These are phyloP conservation scores for Bugulina stolonifera DNA, from an alignment of 2,888 invertebrate genomes.

Conservation along the genomic window DNA sequence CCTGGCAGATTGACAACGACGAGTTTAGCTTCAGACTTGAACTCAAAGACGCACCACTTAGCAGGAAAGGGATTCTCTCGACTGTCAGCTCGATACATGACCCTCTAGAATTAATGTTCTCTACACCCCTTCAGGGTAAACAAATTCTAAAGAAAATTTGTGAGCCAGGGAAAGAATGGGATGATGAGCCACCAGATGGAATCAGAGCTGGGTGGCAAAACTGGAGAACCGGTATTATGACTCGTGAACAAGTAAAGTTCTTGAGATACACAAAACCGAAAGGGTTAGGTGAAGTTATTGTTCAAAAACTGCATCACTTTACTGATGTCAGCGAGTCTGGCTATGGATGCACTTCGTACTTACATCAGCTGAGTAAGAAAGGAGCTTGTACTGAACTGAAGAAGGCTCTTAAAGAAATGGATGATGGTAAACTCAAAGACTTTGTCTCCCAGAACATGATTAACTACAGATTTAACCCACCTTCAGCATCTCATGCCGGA, in stretches of 20 bases:
- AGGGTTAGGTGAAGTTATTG: neutral
- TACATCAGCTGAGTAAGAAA: neutral
- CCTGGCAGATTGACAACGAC: neutral
- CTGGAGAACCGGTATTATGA: neutral
- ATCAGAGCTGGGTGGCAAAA: neutral
- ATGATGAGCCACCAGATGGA: neutral
- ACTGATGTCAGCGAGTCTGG: neutral
- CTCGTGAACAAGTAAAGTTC: neutral
- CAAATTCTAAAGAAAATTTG: neutral
- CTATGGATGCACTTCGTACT: neutral
- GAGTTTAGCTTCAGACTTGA: neutral
- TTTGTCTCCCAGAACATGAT: neutral
- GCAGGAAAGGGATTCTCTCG: neutral
- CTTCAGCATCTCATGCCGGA: slow-evolving; percentile 33
- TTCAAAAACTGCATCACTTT: neutral
- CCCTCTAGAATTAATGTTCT: neutral
- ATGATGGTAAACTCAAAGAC: neutral
- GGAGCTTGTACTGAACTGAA: slow-evolving; percentile 30
- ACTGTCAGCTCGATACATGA: neutral
- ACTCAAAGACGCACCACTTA: neutral
- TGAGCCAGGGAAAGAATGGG: neutral
- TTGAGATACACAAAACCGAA: neutral
- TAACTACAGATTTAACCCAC: slow-evolving; percentile 33
- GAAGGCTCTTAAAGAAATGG: neutral
- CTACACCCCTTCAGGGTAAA: neutral